A percentile compares a stretch with the other conserved stretches of the same genome.
Evolutionary conservation across 2,888 invertebrate genomes (phyloP).

Genomic region (Temnothorax ravouxi): DNA sequence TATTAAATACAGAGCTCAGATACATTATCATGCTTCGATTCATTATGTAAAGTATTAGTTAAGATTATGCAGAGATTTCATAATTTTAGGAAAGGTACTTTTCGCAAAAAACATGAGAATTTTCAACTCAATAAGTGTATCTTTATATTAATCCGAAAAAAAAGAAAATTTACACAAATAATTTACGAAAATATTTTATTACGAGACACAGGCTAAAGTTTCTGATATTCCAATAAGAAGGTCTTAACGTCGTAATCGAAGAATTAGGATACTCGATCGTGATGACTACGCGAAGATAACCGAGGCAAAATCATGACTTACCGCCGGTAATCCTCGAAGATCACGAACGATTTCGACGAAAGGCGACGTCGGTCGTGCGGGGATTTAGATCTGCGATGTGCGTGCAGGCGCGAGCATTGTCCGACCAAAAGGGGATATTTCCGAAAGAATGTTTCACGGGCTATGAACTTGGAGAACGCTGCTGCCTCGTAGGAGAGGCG

Average conservation of each 20-base stretch:
- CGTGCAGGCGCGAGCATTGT: constrained; percentile 24
- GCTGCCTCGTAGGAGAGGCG: constrained; percentile 62
- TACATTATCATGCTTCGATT: constrained; percentile 6
- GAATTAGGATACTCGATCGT: not conserved
- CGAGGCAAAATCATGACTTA: constrained; percentile 18
- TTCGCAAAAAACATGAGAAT: not conserved
- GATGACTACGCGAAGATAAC: not conserved
- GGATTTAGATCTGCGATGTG: constrained; percentile 18
- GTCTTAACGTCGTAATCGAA: not conserved
- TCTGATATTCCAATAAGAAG: not conserved
- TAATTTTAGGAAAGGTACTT: not conserved
- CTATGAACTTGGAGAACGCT: constrained; percentile 47
- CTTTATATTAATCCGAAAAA: not conserved
- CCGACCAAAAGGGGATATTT: constrained; percentile 33
- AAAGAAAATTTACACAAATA: not conserved
- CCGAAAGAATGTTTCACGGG: constrained; percentile 49
- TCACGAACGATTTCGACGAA: constrained; percentile 20
- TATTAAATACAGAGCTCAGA: not conserved
- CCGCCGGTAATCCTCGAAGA: constrained; percentile 9
- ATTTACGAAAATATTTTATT: constrained; percentile 6
- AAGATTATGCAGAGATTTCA: not conserved
- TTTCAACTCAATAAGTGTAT: not conserved
- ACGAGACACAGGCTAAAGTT: not conserved
- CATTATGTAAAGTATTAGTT: constrained; percentile 18
- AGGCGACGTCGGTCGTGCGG: constrained; percentile 6